Conservation (phyloP, 2,888 invertebrate genomes). For the Eugnorisma glareosa region DNA sequence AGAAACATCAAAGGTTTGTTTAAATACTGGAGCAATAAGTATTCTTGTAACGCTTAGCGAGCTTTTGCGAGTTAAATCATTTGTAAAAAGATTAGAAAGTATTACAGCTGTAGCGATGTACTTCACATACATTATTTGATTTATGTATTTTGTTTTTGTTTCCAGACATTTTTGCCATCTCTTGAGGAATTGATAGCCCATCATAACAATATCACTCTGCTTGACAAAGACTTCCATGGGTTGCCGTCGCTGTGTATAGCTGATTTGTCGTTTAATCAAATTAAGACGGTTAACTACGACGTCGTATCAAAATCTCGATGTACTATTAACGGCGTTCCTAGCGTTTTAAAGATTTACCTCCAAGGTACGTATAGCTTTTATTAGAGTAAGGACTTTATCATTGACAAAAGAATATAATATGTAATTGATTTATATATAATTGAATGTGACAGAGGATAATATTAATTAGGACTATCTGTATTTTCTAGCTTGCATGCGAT, state of each 20-base stretch:
- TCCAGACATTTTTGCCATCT: slow-evolving; percentile 94
- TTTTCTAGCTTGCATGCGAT: slow-evolving; percentile 16
- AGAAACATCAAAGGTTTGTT: slow-evolving; percentile 94
- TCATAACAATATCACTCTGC: slow-evolving; percentile 93
- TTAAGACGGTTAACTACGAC: slow-evolving; percentile 93
- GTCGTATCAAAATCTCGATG: slow-evolving; percentile 95
- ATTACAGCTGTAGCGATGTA: slow-evolving; percentile 48
- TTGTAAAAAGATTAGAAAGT: slow-evolving; percentile 2
- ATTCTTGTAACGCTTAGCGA: slow-evolving; percentile 63
- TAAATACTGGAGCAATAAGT: slow-evolving; percentile 53
- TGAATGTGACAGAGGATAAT: not conserved
- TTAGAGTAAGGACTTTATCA: slow-evolving; percentile 9
- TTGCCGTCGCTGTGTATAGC: slow-evolving; percentile 95
- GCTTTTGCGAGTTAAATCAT: slow-evolving; percentile 60
- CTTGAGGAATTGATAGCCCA: slow-evolving; percentile 94
- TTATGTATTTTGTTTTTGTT: slow-evolving; percentile 64
- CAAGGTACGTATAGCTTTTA: slow-evolving; percentile 91
- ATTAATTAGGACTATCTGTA: not conserved
- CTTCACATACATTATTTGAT: not conserved
- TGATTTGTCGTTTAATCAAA: slow-evolving; percentile 94
- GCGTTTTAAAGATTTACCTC: slow-evolving; percentile 94
- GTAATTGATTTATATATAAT: too few species aligned
- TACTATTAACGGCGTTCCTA: slow-evolving; percentile 94
- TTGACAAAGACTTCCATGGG: slow-evolving; percentile 96
- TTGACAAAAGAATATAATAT: not conserved